A percentile compares a stretch with the other conserved stretches of the same genome.
phyloP scores from a whole-genome alignment of 1,140 invertebrate species.

The Trissolcus basalis region DNA sequence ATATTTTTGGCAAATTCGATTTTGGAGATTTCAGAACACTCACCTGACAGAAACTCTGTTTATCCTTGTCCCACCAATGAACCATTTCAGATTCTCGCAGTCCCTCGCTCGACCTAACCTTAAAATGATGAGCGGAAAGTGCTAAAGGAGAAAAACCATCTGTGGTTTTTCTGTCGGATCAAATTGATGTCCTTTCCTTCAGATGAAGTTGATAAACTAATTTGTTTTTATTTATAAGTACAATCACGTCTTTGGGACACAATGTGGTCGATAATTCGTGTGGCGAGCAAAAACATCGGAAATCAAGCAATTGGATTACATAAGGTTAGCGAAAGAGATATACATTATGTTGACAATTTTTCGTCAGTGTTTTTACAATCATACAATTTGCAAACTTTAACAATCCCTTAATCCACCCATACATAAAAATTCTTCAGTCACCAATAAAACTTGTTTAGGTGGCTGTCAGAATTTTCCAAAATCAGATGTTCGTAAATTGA shows the following conservation, averaged over 20 bases:
- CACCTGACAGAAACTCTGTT: too few species aligned
- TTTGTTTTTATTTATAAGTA: conserved; percentile 3
- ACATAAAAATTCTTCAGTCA: too few species aligned
- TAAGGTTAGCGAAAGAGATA: conserved; percentile 33
- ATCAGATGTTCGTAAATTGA: too few species aligned
- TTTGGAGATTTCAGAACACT: too few species aligned
- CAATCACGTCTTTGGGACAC: neutral
- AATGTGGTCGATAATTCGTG: conserved; percentile 29
- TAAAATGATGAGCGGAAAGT: conserved; percentile 5
- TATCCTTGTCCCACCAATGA: too few species aligned
- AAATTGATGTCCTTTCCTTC: neutral
- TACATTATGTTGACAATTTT: neutral
- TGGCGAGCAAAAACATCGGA: conserved; percentile 7
- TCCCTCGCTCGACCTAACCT: conserved; percentile 9
- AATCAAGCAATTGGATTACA: conserved; percentile 37
- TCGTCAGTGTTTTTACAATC: neutral
- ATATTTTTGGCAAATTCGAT: too few species aligned
- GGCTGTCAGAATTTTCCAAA: too few species aligned
- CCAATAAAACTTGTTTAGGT: too few species aligned
- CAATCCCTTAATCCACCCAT: too few species aligned
- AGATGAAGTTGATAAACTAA: conserved; percentile 7
- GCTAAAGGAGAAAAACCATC: conserved; percentile 14
- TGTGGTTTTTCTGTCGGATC: conserved; percentile 8
- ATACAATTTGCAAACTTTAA: neutral
- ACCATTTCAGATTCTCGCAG: too few species aligned